A percentile compares a stretch with the other conserved stretches of the same genome.
These are phyloP conservation scores for Macaca fascicularis DNA, from an alignment of 2,113 vertebrate species.

Conservation along the genomic window T2T-MFA8v1.1 NC_088387.1:100975501-100976000, in stretches of 20 bases:
- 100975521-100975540: background rate
- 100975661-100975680: background rate
- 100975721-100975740: background rate
- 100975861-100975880: background rate
- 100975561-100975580: background rate
- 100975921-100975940: background rate
- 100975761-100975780: too few species aligned
- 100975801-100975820: background rate
- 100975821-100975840: background rate
- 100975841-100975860: background rate
- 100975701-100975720: background rate
- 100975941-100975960: background rate
- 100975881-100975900: background rate
- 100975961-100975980: background rate
- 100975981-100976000: too few species aligned
- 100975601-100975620: background rate
- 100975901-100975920: too few species aligned
- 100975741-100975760: background rate
- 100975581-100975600: background rate
- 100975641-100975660: background rate
- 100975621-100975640: background rate
- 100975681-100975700: background rate
- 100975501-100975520: background rate
- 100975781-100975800: background rate
- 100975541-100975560: background rate